phyloP scores from a whole-genome alignment of 2,797 vertebrate genomes.

The Spizella passerina region DNA sequence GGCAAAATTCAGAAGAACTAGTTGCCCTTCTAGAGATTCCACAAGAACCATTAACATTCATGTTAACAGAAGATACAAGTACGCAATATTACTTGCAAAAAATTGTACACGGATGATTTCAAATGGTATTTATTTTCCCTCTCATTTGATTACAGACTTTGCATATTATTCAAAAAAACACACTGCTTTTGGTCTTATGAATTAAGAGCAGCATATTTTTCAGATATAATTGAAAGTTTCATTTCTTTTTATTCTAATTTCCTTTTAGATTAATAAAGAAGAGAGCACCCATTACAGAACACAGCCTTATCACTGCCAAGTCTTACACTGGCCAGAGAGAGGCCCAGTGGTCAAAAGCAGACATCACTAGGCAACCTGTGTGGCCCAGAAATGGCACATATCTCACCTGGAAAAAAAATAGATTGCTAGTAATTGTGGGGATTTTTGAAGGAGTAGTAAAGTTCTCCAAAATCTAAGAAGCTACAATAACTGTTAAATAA shows the following conservation, averaged over 20 bases:
- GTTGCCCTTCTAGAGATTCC: background rate
- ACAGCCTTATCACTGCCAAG: background rate
- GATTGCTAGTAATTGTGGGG: too few species aligned
- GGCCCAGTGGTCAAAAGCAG: background rate
- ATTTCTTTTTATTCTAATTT: background rate
- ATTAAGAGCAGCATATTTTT: background rate
- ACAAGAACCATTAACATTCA: background rate
- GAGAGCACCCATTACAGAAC: background rate
- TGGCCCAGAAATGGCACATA: background rate
- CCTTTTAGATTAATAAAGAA: background rate
- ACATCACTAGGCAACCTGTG: background rate
- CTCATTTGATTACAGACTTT: background rate
- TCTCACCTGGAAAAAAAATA: background rate
- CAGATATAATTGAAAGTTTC: background rate
- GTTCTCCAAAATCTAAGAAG: background rate
- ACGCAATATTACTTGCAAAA: background rate
- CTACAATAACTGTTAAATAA: background rate
- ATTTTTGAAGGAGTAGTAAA: background rate
- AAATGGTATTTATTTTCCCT: background rate
- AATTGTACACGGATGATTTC: background rate
- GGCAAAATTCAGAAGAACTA: background rate
- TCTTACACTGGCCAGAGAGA: background rate
- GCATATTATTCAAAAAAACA: background rate
- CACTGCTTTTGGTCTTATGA: background rate
- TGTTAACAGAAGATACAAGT: background rate